Evolutionary conservation across 2,888 invertebrate species (phyloP), one percentile per base, ranked within the genome.

Genomic region (Ypsolopha sequella): DNA sequence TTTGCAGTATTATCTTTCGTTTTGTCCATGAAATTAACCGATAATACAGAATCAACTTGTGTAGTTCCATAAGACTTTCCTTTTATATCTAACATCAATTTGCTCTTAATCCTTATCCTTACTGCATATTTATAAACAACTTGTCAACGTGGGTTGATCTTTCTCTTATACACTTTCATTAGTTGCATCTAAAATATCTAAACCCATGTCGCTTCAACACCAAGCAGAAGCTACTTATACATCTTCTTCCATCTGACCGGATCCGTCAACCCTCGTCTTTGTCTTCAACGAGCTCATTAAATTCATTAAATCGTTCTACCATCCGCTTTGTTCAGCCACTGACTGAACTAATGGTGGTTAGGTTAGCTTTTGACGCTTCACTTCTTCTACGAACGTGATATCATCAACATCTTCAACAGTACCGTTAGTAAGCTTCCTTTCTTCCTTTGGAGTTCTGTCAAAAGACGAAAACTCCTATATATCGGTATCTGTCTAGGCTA

Each of bases 111-210:
- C 54, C 62, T 59, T 24, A 24, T 24, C 24, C 64, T 61, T 62
- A 67, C 58, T 60, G 63, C 56, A 60, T 58, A 60, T 63, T n/a
- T n/a, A 60, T 62, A 62, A 63, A 62, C 62, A 64, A 58, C 53
- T 56, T 62, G 63, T 63, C 64, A 62, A 51, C 51, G 59, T 57
- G 54, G 55, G 57, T 52, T 43, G 52, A 53, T 55, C 50, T 56
- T 53, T 61, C 63, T 55, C 64, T 69, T 64, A 68, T 65, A 66
- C 64, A 69, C 58, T 56, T 62, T 59, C 65, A 65, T 64, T 70
- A 68, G 72, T 73, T 68, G 62, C 56, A 62, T 64, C 56, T 62
- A 54, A 53, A 56, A 53, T 52, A 56, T 56, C 51, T 58, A 55
- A 58, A 60, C 58, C 64, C 60, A 61, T 53, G 11, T 55, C 56